Percentiles rank a stretch among this genome's conserved stretches.
Conservation (phyloP, 2,888 invertebrate species). For the Cantharis flavilabris region DNA sequence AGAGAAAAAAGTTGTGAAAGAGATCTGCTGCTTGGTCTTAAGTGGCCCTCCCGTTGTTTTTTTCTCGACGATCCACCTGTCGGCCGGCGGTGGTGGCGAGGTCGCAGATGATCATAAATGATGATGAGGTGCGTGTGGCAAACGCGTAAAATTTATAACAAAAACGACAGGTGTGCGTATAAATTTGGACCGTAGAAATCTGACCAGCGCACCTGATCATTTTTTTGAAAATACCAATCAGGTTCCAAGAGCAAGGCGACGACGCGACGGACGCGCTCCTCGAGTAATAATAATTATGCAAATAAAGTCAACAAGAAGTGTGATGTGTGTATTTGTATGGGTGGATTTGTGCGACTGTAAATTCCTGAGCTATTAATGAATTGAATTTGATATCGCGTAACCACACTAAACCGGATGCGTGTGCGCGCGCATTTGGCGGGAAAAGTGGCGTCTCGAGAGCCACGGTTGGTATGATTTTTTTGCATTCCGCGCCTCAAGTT, state of each 20-base stretch:
- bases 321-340: background rate
- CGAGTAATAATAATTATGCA: conserved; percentile 3
- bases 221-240: background rate
- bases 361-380: conserved; percentile 20
- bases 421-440: conserved; percentile 30
- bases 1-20: background rate
- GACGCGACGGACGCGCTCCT: too few relatives aligned
- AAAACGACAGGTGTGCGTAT: background rate
- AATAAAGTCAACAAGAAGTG: background rate
- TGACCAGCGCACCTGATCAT: background rate
- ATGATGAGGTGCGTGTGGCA: background rate
- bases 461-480: conserved; percentile 45
- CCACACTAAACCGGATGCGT: conserved; percentile 12
- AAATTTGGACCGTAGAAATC: background rate
- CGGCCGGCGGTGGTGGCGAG: background rate
- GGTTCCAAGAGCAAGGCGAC: background rate
- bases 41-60: background rate
- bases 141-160: background rate
- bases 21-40: background rate
- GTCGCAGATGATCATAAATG: background rate
- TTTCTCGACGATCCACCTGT: conserved; percentile 4
- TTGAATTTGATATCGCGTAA: conserved; percentile 6
- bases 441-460: conserved; percentile 38
- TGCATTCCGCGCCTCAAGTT: conserved; percentile 34
- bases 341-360: background rate